Evolutionary conservation across 1,140 invertebrate species (phyloP), one percentile per base, ranked within the genome.

Genomic region (Rhagoletis pomonella): DNA sequence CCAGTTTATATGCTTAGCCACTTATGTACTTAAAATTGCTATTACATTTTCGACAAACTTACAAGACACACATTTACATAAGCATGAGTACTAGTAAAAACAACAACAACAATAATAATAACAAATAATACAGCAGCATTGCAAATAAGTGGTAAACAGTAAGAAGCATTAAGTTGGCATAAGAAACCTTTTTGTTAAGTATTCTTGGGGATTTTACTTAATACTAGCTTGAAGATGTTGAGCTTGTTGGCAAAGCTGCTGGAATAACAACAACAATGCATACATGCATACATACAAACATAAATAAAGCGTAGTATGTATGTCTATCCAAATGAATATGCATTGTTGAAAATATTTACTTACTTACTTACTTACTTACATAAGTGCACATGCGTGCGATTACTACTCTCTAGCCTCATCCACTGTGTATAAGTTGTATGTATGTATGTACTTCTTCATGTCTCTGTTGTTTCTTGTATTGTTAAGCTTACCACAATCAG

Each of bases 1-100:
- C 9, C 73, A 81, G 47, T 81, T 81, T 81, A 81, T 81, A 81
- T 81, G 19, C 73, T 58, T n/a, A 81, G 73, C 73, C 73, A 81
- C 73, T 81, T 81, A 81, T 81, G 73, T 81, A 55, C 73, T 81
- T 81, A 81, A 81, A 50, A 55, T 81, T 55, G 73, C 73, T 29
- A 58, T 81, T 81, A 81, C 73, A 81, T 81, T 81, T 50, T 81
- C 7, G 47, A 81, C 73, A 55, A 55, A 81, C 73, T 55, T 7
- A 29, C 29, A 58, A 50, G 73, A 81, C 73, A 29, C 29, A 29
- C 29, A 29, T 29, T 29, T 29, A 29, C 29, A 55, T 81, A 81
- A 81, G 73, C 73, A 81, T 55, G 14, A 47, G 60, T 62, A 62
- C 12, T 19, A 67, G 64, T 55, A 81, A 42, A 58, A 81, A 4